phyloP scores from a whole-genome alignment of 2,113 vertebrate species.

The Rhinolophus sinicus region DNA sequence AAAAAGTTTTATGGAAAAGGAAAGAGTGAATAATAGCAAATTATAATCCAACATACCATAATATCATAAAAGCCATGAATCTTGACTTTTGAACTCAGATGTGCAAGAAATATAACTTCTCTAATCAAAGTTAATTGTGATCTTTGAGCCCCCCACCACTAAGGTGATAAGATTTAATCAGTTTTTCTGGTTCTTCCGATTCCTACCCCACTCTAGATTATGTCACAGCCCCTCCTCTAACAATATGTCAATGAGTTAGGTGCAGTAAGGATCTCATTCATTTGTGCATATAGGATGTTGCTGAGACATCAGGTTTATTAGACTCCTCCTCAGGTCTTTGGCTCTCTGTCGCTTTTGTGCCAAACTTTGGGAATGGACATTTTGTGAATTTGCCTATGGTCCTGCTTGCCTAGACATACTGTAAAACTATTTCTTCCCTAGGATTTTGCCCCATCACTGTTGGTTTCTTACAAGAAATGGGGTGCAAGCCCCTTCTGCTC shows the following conservation, averaged over 20 bases:
- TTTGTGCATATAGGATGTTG: neutral
- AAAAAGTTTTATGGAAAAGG: constrained; percentile 6
- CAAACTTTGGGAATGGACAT: neutral
- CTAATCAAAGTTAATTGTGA: neutral
- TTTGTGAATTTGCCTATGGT: neutral
- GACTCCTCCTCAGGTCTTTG: neutral
- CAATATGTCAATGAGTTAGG: neutral
- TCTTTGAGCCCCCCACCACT: neutral
- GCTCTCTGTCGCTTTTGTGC: neutral
- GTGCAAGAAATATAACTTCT: neutral
- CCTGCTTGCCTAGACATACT: neutral
- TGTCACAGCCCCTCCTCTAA: neutral
- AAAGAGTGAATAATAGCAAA: neutral
- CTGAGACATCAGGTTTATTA: neutral
- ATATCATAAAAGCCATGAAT: neutral
- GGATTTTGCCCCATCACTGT: neutral
- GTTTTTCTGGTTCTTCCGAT: neutral
- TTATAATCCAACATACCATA: neutral
- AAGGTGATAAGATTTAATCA: neutral
- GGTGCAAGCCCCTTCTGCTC: neutral
- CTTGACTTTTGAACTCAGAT: constrained; percentile 24
- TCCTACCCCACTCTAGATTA: neutral
- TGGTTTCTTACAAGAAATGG: neutral
- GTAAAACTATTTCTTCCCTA: neutral
- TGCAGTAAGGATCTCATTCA: neutral